These are phyloP conservation scores for Sceloporus undulatus DNA, from an alignment of 2,113 vertebrate genomes.

Conservation along the genomic window DNA sequence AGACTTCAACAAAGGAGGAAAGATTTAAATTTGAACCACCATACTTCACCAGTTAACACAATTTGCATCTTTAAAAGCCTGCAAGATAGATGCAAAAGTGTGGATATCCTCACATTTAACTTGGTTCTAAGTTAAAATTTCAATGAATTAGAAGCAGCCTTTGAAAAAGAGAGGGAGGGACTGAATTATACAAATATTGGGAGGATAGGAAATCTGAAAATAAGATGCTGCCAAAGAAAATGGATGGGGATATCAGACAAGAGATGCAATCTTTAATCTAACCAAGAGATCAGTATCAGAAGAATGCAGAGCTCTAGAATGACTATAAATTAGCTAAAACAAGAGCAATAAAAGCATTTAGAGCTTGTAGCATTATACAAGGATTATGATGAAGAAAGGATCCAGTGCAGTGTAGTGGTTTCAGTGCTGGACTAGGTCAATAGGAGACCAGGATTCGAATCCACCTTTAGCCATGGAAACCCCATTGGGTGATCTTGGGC, in stretches of 20 bases:
- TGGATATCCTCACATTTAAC: background rate
- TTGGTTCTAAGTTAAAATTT: background rate
- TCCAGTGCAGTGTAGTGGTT: no score
- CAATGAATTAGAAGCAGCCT: background rate
- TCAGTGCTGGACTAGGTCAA: no score
- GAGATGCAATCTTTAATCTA: constrained; percentile 1
- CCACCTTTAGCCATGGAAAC: no score
- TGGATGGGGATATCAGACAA: constrained; percentile 3
- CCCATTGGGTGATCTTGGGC: no score
- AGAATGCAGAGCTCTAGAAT: background rate
- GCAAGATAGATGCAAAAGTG: background rate
- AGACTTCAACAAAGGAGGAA: background rate
- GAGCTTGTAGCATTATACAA: background rate
- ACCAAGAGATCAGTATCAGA: background rate
- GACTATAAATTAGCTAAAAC: background rate
- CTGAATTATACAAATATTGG: background rate
- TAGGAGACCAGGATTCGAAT: no score
- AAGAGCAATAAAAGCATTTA: background rate
- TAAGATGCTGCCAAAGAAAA: constrained; percentile 14
- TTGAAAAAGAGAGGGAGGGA: background rate
- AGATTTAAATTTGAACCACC: background rate
- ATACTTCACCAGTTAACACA: background rate
- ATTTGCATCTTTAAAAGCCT: background rate
- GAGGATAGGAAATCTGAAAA: background rate
- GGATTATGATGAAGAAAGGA: background rate